phyloP scores from a whole-genome alignment of 2,797 vertebrate genomes.

The Anas bahamensis region DNA sequence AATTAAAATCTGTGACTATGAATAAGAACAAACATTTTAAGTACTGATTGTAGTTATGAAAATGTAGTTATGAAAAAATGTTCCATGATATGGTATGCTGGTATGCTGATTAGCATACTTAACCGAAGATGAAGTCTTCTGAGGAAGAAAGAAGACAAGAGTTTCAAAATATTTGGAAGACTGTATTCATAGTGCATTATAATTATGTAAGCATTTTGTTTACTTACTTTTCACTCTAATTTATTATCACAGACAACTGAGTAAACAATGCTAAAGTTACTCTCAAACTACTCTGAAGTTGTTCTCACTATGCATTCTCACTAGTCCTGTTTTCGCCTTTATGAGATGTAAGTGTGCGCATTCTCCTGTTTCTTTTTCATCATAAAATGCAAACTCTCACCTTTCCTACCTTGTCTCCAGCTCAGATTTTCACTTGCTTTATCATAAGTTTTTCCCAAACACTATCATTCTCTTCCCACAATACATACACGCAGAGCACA shows the following conservation, averaged over 20 bases:
- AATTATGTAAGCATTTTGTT: neutral
- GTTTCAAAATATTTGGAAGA: neutral
- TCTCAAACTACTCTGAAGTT: too few species aligned
- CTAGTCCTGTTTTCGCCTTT: neutral
- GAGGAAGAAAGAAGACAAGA: neutral
- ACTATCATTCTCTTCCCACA: neutral
- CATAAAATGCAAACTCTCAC: neutral
- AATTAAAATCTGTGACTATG: neutral
- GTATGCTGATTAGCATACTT: neutral
- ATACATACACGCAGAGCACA: neutral
- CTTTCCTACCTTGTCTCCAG: neutral
- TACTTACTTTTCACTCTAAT: neutral
- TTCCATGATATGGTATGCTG: neutral
- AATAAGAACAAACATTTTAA: neutral
- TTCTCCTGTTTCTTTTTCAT: neutral
- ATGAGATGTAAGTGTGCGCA: neutral
- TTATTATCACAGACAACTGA: neutral
- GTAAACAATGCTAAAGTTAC: neutral
- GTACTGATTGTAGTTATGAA: neutral
- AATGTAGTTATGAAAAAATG: neutral
- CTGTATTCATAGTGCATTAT: neutral
- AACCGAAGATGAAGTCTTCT: neutral
- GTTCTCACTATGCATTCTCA: neutral
- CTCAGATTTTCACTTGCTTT: neutral
- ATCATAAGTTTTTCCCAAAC: neutral